Evolutionary conservation across 1,140 invertebrate species (phyloP), one percentile per base, ranked within the genome.

Genomic region (Trichonephila inaurata): DNA sequence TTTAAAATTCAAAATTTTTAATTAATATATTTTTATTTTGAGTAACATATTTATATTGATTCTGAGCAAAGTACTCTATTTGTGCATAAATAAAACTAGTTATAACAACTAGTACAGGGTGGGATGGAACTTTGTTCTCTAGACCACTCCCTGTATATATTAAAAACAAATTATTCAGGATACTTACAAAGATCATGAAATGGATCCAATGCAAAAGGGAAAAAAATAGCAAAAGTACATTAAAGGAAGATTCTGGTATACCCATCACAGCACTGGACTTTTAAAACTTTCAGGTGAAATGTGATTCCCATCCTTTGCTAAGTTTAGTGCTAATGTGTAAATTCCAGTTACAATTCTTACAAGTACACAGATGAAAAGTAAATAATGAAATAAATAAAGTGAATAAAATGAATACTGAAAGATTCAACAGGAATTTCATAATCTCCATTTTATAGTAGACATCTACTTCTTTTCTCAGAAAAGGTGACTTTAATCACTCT

Each of bases 401-500:
- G 82, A 83, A 83, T 83, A 12, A 51, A 83, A 60, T 83, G 40
- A 60, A 77, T 19, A 83, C 28, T 77, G 33, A 77, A 77, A 33
- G 6, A 18, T 33, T 77, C n/a, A 33, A 40, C 72, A 77, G 16
- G 28, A 40, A 77, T 33, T 16, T 64, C 66, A 24, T 24, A 66
- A 69, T 40, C 14, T 18, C 66, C 12, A 33, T 40, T 77, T 72
- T 40, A 16, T 18, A 33, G 4, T 77, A 40, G 33, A 77, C 18
- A 77, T 33, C 4, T 40, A 14, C 51, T 51, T 6, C 21, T 6
- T 33, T 77, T 18, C 12, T 33, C 12, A 7, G 28, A 33, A 16
- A 24, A 40, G 14, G 5, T 21, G 21, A 12, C 51, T 85, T 88
- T 69, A 94, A 40, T 94, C 94, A 85, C 94, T 94, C 69, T 94